These are phyloP conservation scores for Zeugodacus cucurbitae DNA, from an alignment of 1,140 invertebrate species.

Conservation along the genomic window DNA sequence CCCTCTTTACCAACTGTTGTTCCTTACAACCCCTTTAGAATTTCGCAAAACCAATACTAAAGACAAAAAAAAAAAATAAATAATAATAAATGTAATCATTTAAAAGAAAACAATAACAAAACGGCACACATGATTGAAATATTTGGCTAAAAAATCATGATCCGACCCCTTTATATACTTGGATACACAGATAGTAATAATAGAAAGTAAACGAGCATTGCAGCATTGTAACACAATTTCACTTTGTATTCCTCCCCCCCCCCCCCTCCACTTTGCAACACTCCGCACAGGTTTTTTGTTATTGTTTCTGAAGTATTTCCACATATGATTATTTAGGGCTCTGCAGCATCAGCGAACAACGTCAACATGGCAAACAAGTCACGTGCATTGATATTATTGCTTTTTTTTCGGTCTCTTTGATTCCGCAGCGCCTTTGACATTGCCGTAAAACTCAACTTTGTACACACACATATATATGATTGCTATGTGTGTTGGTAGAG, in stretches of 20 bases:
- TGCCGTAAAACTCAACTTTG: background rate
- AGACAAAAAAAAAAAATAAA: background rate
- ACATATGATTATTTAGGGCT: background rate
- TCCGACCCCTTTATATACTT: background rate
- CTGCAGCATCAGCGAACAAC: background rate
- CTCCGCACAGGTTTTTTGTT: background rate
- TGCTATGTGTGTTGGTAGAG: no score
- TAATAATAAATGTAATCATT: background rate
- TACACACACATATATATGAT: background rate
- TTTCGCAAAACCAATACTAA: background rate
- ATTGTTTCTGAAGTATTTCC: background rate
- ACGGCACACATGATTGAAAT: background rate
- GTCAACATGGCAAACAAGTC: background rate
- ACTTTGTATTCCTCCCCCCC: background rate
- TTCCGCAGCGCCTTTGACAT: background rate
- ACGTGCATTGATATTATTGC: constrained; percentile 7
- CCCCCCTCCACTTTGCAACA: background rate
- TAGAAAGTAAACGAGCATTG: background rate
- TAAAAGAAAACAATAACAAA: background rate
- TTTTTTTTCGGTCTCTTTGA: background rate
- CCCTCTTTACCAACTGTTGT: background rate
- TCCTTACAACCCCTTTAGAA: background rate
- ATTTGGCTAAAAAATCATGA: background rate
- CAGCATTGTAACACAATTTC: background rate
- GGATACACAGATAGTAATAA: background rate